Evolutionary conservation across 2,888 invertebrate genomes (phyloP).

Genomic region (Eurytoma californica): DNA sequence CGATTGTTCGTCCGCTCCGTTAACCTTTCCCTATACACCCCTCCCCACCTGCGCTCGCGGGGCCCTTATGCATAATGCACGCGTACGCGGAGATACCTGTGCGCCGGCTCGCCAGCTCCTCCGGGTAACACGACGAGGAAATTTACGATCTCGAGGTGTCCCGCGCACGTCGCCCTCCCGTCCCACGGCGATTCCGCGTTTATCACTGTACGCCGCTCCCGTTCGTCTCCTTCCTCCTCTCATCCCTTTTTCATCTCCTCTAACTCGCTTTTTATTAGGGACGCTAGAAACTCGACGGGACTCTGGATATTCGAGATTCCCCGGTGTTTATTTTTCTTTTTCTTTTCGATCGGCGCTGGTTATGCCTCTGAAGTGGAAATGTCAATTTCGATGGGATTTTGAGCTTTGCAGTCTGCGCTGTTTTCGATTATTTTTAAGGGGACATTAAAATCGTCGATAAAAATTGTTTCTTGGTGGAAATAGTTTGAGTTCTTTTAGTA

Average conservation of each 20-base stretch:
- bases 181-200: conserved; percentile 35
- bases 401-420: neutral
- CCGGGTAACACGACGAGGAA: conserved; percentile 45
- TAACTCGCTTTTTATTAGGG: neutral
- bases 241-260: neutral
- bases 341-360: neutral
- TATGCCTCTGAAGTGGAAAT: neutral
- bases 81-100: conserved; percentile 52
- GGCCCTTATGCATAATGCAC: conserved; percentile 58
- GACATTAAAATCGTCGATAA: too few relatives aligned
- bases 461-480: too few relatives aligned
- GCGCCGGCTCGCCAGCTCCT: neutral
- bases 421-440: neutral
- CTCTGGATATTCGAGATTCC: too few relatives aligned
- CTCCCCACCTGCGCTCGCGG: conserved; percentile 1
- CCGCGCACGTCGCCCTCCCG: conserved; percentile 9
- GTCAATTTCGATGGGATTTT: neutral
- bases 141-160: conserved; percentile 62
- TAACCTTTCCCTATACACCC: conserved; percentile 21
- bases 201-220: conserved; percentile 5
- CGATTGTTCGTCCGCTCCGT: conserved; percentile 32
- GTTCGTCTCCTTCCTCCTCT: conserved; percentile 11
- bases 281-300: too few relatives aligned
- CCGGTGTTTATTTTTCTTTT: neutral
- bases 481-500: too few relatives aligned